Conservation (phyloP, 2,797 vertebrate species). For the Hippopotamyrus pictus region DNA sequence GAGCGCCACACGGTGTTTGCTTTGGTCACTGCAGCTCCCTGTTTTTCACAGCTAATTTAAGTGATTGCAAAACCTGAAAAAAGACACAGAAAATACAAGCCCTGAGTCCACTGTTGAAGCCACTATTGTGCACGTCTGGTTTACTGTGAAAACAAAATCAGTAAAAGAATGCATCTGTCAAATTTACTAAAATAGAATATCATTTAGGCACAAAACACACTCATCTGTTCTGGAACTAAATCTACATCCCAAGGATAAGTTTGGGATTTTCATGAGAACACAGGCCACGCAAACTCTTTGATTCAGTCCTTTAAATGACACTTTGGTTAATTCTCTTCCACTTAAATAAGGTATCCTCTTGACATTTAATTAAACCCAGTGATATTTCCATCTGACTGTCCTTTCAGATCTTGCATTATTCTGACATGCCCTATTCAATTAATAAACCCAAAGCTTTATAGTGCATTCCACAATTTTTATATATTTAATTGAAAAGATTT, state of each 20-base stretch:
- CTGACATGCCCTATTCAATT: not conserved
- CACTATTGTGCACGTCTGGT: not conserved
- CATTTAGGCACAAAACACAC: not conserved
- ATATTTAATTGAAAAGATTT: not conserved
- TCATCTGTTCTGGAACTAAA: not conserved
- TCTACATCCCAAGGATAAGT: not conserved
- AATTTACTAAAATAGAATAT: not conserved
- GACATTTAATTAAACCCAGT: not conserved
- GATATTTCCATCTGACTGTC: not conserved
- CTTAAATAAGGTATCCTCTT: not conserved
- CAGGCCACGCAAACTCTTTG: not conserved
- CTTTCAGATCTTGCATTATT: not conserved
- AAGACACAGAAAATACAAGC: not conserved
- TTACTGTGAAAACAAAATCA: not conserved
- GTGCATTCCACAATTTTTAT: not conserved
- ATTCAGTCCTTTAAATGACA: not conserved
- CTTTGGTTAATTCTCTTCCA: not conserved
- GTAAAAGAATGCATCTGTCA: not conserved
- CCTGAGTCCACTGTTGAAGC: not conserved
- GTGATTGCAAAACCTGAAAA: not conserved
- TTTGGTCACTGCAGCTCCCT: not conserved
- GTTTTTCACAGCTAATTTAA: not conserved
- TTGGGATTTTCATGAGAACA: not conserved
- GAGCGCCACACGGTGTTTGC: not conserved
- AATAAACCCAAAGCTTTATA: not conserved